Percentiles rank a stretch among this genome's conserved stretches.
These are phyloP conservation scores for Hyposoter didymator DNA, from an alignment of 2,888 invertebrate genomes.

Conservation along the genomic window DNA sequence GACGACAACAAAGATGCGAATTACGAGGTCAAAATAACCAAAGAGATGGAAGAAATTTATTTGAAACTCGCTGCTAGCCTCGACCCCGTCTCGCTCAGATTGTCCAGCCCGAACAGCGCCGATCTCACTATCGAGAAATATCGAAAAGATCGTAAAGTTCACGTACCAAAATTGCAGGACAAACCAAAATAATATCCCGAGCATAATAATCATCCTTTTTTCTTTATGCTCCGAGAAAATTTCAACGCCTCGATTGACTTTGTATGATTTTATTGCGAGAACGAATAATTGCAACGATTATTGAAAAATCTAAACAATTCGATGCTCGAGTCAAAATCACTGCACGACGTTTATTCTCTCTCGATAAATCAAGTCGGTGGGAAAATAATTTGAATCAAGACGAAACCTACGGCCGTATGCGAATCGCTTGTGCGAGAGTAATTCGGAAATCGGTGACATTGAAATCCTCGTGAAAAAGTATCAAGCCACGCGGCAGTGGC, in stretches of 20 bases:
- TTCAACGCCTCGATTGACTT: background rate
- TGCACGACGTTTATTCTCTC: background rate
- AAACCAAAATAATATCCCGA: conserved; percentile 57
- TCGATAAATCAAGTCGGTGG: background rate
- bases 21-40: conserved; percentile 80
- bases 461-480: background rate
- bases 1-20: conserved; percentile 64
- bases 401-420: conserved; percentile 12
- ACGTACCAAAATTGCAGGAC: conserved; percentile 72
- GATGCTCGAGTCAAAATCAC: background rate
- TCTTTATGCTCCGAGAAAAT: background rate
- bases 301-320: background rate
- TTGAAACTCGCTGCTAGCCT: conserved; percentile 81
- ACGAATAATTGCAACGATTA: background rate
- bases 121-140: conserved; percentile 82
- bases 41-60: conserved; percentile 83
- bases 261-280: background rate
- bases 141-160: conserved; percentile 79
- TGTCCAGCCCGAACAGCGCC: conserved; percentile 71
- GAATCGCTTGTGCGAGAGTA: background rate
- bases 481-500: too few species aligned
- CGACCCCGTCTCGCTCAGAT: conserved; percentile 76
- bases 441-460: background rate
- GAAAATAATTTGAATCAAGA: conserved; percentile 19
- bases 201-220: background rate